Base-by-base conservation (phyloP, 2,888 invertebrate species). In the Megaustenia siamemsis region DNA sequence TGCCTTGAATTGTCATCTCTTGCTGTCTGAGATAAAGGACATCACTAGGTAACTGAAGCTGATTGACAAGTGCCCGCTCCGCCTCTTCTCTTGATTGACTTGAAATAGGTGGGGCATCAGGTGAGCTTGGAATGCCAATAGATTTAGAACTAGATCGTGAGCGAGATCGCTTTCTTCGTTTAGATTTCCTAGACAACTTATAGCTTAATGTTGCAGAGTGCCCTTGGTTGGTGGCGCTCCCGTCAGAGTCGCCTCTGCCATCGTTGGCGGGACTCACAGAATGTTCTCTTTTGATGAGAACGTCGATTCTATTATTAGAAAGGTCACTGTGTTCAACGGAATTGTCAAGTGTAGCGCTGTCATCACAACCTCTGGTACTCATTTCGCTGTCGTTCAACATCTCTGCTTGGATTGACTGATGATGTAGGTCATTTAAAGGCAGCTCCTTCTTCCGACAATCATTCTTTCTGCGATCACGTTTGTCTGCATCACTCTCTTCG, bases 41-140 rank as follows among this genome's bases (percentile, higher is more conserved):
- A 75, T 92, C 91, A 60, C 89, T 89, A 21, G 91, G 91, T 86
- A 91, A 88, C 86, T 89, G 89, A 21, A 91, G 87, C 66, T 89
- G 89, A 53, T 87, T 88, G 85, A 90, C 88, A 69, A 90, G 87
- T 49, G 86, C 85, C 53, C 80, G 73, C 40, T 86, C 86, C 35
- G 83, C 85, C 21, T 84, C 80, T 53, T 80, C 80, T 18, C 80
- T 56, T 0, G 80, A 35, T 35, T 66, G 80, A n/a, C 43, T 71
- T 28, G 60, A 40, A 18, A 49, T 15, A 49, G 75, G 38, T n/a
- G 43, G 8, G 32, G 53, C 68, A 35, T 78, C 78, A 4, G 78
- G 83, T 1, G 83, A 78, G 60, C n/a, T 32, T 6, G 77, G 28
- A 56, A 68, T 38, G 24, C 78, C 60, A 38, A 40, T n/a, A 10